phyloP scores from a whole-genome alignment of 2,888 invertebrate genomes.

The Hyles lineata region DNA sequence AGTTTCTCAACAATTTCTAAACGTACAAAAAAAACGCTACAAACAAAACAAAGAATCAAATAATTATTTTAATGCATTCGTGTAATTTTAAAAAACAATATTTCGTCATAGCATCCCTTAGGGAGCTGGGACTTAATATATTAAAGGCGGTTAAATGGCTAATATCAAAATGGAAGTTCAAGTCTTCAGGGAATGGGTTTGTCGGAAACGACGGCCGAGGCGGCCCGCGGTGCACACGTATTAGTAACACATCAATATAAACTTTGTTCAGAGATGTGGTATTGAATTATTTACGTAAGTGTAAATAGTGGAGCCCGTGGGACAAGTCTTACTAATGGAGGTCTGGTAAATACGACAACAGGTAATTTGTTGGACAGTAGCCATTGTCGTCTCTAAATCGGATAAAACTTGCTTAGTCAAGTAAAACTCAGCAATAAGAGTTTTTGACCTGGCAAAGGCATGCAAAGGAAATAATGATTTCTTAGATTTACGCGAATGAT shows the following conservation, averaged over 20 bases:
- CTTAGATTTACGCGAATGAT: too few relatives aligned
- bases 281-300: not conserved
- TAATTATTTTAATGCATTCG: not conserved
- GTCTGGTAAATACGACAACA: too few relatives aligned
- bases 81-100: slow-evolving; percentile 16
- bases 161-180: slow-evolving; percentile 23
- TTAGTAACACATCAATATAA: slow-evolving; percentile 1
- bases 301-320: too few relatives aligned
- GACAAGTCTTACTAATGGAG: too few relatives aligned
- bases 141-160: slow-evolving; percentile 26
- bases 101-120: not conserved
- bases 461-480: too few relatives aligned
- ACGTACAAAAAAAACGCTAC: not conserved
- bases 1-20: not conserved
- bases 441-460: too few relatives aligned
- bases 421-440: too few relatives aligned
- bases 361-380: too few relatives aligned
- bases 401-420: too few relatives aligned
- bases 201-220: slow-evolving; percentile 2
- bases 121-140: slow-evolving; percentile 12
- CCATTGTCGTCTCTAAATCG: too few relatives aligned
- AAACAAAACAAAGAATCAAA: not conserved
- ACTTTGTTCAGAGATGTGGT: not conserved
- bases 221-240: too few relatives aligned
- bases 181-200: slow-evolving; percentile 17